Conservation (phyloP, 2,797 vertebrate genomes). For the Buphagus erythrorhynchus region DNA sequence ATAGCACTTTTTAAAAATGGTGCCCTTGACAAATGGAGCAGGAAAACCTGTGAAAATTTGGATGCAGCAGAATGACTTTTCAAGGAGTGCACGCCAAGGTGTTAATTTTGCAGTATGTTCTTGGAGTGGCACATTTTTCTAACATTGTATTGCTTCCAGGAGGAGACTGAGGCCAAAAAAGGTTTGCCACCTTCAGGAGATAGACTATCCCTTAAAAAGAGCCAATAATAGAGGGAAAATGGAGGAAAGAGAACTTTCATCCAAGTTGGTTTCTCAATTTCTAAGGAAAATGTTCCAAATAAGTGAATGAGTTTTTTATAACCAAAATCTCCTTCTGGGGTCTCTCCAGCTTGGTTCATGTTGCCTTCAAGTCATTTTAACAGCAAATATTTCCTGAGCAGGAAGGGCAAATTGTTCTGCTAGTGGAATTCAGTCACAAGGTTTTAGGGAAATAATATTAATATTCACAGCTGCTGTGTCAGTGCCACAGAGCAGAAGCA, state of each 20-base stretch:
- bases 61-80: background rate
- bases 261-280: background rate
- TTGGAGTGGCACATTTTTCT: conserved; percentile 16
- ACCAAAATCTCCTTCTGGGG: background rate
- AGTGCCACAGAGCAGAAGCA: background rate
- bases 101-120: background rate
- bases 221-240: background rate
- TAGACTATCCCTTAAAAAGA: conserved; percentile 31
- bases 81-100: background rate
- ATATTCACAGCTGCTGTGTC: conserved; percentile 16
- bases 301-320: conserved; percentile 40
- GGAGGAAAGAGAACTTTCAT: background rate
- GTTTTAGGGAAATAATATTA: conserved; percentile 27
- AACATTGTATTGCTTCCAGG: background rate
- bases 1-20: background rate
- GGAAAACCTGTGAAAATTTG: conserved; percentile 34
- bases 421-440: conserved; percentile 41
- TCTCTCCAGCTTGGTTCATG: conserved; percentile 8
- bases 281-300: background rate
- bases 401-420: conserved; percentile 42
- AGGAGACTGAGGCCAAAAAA: background rate
- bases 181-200: background rate
- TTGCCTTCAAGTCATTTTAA: conserved; percentile 7
- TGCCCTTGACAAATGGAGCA: background rate
- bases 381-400: conserved; percentile 50